Evolutionary conservation across 1,140 invertebrate species (phyloP), one percentile per base, ranked within the genome.

Genomic region (Drosophila triauraria): DNA sequence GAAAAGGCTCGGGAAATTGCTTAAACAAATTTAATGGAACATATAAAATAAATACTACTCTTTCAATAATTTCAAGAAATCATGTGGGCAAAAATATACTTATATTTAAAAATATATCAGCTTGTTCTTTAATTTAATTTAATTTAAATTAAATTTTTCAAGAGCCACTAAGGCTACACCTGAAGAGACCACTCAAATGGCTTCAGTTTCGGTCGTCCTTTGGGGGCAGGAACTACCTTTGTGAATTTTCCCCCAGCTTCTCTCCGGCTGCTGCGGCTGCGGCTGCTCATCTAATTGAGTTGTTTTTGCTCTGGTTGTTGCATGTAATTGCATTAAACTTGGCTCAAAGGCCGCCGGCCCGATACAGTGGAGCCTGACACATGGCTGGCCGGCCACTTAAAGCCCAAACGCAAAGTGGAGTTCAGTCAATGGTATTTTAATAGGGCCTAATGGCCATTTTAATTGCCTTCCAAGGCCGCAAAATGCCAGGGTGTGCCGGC

Each of bases 381-480:
- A 50, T 47, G 40, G 44, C 54, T 35, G 43, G 42, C 70, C 56
- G 60, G 38, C 30, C 75, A 76, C 72, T 76, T 75, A 75, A 57
- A 75, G 74, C 59, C 50, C 30, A 32, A 59, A 38, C 46, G 50
- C 63, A 59, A 35, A 68, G 40, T 54, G 50, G 53, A 78, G 35
- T 42, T 42, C 54, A 46, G 58, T 70, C 76, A 71, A 80, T 80
- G 77, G 76, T 75, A 68, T 80, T 84, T 84, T 80, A 80, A 84
- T 84, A 68, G 76, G 53, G 67, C 76, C 65, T 84, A 84, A 84
- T 84, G 65, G 77, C 20, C 67, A 72, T 71, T 80, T 76, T 76
- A 82, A 82, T 78, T 82, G 80, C 70, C 57, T 50, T 42, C 48
- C 48, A 56, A 43, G 63, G 13, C 44, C 77, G 57, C 25, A 58